Base-by-base conservation (phyloP, 2,113 vertebrate species). In the Sakesphorus luctuosus region DNA sequence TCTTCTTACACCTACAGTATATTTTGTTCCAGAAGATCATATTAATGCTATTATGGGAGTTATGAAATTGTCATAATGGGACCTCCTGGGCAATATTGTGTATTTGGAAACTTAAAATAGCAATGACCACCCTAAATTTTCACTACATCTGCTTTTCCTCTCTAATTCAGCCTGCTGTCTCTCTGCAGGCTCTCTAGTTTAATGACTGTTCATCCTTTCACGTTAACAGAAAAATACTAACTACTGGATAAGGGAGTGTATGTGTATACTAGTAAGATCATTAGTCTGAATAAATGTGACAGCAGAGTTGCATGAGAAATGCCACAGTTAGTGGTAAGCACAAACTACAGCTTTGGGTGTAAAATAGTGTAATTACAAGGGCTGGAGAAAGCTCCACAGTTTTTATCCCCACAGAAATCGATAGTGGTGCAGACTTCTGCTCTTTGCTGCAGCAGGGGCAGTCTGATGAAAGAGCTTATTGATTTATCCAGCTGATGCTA, bases 321-420 rank as follows among this genome's bases (percentile, higher is more conserved):
- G 89, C 86, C 91, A 93, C 90, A 93, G 94, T 86, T 88, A 96
- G 94, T 72, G 73, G 96, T 93, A 96, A 97, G 95, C 93, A 96
- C 66, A 95, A 94, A 94, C 95, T 96, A 93, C 82, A 94, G 87
- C 69, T 96, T 95, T 94, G 91, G 93, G 90, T 97, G 87, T 96
- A 97, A 98, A 97, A 97, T 95, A 96, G 83, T 97, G 79, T 97
- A 98, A 98, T 97, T 97, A 97, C 89, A 93, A 73, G 91, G 89
- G 63, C 53, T 76, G 93, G 89, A 86, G 79, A 96, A 96, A 69
- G 69, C 77, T 93, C 83, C 95, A 79, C 93, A 91, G 83, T 94
- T 97, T 97, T 97, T 97, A 97, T 97, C 93, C 94, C 68, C 79
- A 67, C 82, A 93, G 92, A 98, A 97, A 98, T 98, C 96, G 0